phyloP scores from a whole-genome alignment of 2,888 invertebrate species.

The Volucella inflata region DNA sequence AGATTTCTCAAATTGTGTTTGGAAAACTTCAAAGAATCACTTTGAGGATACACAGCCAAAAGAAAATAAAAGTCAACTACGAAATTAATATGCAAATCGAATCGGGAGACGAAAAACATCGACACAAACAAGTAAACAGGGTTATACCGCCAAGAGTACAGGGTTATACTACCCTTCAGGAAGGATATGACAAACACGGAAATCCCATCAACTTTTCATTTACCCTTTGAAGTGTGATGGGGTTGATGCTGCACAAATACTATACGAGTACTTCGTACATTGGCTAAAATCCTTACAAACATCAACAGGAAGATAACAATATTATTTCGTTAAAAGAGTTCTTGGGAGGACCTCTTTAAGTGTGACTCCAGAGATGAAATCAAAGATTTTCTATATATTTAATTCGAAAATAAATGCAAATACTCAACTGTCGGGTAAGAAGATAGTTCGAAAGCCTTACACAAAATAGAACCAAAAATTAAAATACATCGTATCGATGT shows the following conservation, averaged over 20 bases:
- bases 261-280: background rate
- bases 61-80: constrained; percentile 68
- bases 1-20: constrained; percentile 61
- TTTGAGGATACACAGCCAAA: constrained; percentile 22
- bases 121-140: constrained; percentile 7
- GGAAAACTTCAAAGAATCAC: constrained; percentile 63
- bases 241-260: constrained; percentile 2
- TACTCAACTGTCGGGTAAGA: too few species aligned
- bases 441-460: too few species aligned
- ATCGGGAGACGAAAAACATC: constrained; percentile 25
- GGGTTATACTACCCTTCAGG: background rate
- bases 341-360: background rate
- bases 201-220: constrained; percentile 73
- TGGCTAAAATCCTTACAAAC: background rate
- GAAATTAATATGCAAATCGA: constrained; percentile 72
- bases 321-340: constrained; percentile 66
- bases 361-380: too few species aligned
- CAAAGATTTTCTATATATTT: too few species aligned
- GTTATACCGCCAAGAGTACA: background rate
- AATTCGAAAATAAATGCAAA: too few species aligned
- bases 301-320: constrained; percentile 58
- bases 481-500: too few species aligned
- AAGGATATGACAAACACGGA: constrained; percentile 40
- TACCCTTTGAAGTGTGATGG: constrained; percentile 52
- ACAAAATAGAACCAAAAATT: too few species aligned